These are phyloP conservation scores for Drosophila repletoides DNA, from an alignment of 1,140 invertebrate species.

Conservation along the genomic window DNA sequence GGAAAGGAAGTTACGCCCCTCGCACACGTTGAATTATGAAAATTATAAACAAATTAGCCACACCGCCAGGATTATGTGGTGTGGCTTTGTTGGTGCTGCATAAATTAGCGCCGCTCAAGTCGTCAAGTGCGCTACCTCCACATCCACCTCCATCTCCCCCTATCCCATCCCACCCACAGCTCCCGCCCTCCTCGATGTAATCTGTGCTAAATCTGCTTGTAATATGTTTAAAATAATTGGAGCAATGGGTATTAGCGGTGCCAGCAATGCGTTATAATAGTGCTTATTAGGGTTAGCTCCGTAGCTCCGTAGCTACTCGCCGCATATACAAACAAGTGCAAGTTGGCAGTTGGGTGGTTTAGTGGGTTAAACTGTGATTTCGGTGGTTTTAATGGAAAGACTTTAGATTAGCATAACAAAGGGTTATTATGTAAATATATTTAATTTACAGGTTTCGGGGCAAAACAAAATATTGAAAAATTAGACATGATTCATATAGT, in stretches of 20 bases:
- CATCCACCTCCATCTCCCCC: neutral
- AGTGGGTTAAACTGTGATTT: conserved; percentile 5
- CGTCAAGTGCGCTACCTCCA: conserved; percentile 39
- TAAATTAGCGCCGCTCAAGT: conserved; percentile 63
- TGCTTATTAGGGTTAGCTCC: conserved; percentile 54
- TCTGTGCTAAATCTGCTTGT: conserved; percentile 74
- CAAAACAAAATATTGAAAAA: conserved; percentile 7
- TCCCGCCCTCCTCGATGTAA: conserved; percentile 46
- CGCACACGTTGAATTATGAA: conserved; percentile 74
- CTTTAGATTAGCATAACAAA: conserved; percentile 54
- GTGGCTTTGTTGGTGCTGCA: conserved; percentile 65
- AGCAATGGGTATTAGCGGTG: conserved; percentile 64
- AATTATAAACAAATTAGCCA: conserved; percentile 78
- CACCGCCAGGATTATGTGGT: conserved; percentile 63
- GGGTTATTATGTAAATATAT: conserved; percentile 49
- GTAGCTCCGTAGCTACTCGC: no score
- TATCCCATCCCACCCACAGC: neutral
- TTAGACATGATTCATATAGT: no score
- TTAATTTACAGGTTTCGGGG: conserved; percentile 19
- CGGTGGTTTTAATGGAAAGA: neutral
- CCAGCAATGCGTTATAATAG: conserved; percentile 59
- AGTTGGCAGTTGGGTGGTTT: conserved; percentile 12
- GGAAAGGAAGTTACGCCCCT: conserved; percentile 57
- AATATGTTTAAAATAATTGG: conserved; percentile 79
- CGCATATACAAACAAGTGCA: neutral